Base-by-base conservation (phyloP, 2,113 vertebrate species). In the Neodon shergylaensis region DNA sequence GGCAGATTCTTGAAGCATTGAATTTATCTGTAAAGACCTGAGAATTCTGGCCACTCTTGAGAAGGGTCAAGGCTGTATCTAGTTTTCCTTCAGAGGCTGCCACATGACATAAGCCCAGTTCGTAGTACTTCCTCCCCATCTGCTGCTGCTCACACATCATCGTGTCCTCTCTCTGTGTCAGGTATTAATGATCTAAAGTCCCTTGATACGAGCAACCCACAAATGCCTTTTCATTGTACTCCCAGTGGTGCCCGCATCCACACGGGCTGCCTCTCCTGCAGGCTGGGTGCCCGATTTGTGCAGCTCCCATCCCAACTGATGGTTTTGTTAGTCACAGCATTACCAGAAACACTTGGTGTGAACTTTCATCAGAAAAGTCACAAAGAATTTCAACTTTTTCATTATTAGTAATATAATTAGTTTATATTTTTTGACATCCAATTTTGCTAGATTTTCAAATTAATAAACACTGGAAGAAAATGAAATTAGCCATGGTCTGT, bases 361-460 rank as follows among this genome's bases (percentile, higher is more conserved):
- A 95, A 14, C 87, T 90, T 94, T 92, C 17, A 44, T 36, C 52
- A 87, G 85, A 93, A 91, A 93, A 92, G 74, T 83, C 12, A 76
- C 82, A 91, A 91, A 85, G 44, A 82, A 87, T 61, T 89, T 78
- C 22, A 81, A 14, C 74, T 88, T 54, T 81, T 86, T 66, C 28
- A 73, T 12, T 49, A 33, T 78, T n/a, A 91, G 61, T 78, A 90
- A 87, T 52, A 76, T 6, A 76, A 92, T 92, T 78, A 49, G 21
- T 87, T 89, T 44, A 44, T 26, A 44, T 21, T 73, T 36, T 70
- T 4, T 92, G 42, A 72, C 42, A 47, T 78, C 49, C 52, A 90
- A 19, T 73, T 94, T 92, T 92, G 5, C 82, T 77, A 66, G 44
- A 12, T 87, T 95, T 96, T 91, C 63, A 92, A 92, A 90, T 94